Evolutionary conservation across 2,888 invertebrate genomes (phyloP).

Genomic region (Spicauda simplicius): DNA sequence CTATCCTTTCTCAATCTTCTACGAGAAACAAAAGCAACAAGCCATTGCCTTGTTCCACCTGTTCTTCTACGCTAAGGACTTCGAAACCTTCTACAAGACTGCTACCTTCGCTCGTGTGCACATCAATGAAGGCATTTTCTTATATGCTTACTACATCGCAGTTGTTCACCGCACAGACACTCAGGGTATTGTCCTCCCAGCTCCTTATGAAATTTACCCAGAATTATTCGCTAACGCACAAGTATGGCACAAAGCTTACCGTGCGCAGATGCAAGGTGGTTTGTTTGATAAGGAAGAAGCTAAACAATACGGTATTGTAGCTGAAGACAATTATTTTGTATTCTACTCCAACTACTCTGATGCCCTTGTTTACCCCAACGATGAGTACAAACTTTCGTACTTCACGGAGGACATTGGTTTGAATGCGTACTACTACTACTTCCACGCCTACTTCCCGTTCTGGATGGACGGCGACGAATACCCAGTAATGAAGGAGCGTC

Average conservation of each 20-base stretch:
- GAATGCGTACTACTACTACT: conserved; percentile 87
- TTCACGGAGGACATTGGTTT: conserved; percentile 89
- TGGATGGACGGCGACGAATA: conserved; percentile 85
- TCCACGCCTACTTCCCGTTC: conserved; percentile 86
- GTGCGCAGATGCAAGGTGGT: conserved; percentile 71
- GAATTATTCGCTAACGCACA: conserved; percentile 86
- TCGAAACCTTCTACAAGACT: conserved; percentile 84
- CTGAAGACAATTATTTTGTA: conserved; percentile 70
- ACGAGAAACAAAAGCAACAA: conserved; percentile 73
- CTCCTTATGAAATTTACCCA: conserved; percentile 88
- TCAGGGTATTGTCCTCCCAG: conserved; percentile 85
- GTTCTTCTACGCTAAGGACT: conserved; percentile 86
- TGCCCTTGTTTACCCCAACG: conserved; percentile 74
- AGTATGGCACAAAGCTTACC: conserved; percentile 73
- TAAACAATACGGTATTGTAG: conserved; percentile 66
- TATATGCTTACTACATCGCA: conserved; percentile 86
- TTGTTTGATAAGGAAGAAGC: conserved; percentile 57
- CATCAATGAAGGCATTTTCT: conserved; percentile 86
- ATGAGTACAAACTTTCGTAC: conserved; percentile 86
- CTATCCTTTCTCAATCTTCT: conserved; percentile 80
- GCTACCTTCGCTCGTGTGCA: conserved; percentile 84
- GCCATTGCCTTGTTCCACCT: conserved; percentile 82
- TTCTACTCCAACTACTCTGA: conserved; percentile 86
- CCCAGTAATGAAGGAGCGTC: conserved; percentile 78
- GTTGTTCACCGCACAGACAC: conserved; percentile 85